Conservation (phyloP, 2,113 vertebrate species). For the Martes martes region DNA sequence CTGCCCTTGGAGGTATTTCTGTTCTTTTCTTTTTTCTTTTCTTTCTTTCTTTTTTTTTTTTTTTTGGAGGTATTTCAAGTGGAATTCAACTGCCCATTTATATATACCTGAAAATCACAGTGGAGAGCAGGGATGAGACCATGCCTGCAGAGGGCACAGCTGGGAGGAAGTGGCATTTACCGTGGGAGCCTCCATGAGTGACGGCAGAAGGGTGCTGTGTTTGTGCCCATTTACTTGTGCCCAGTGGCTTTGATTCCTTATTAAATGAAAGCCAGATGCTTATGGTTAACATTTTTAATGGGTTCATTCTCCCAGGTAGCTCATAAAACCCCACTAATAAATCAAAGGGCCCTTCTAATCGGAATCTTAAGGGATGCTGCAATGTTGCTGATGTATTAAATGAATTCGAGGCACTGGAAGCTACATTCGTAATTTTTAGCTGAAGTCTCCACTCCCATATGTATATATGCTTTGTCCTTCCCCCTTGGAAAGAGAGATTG, state of each 20-base stretch:
- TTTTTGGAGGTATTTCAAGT: not conserved
- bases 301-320: constrained; percentile 44
- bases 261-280: constrained; percentile 54
- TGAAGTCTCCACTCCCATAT: not conserved
- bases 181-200: not conserved
- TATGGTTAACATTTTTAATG: constrained; percentile 53
- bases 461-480: not conserved
- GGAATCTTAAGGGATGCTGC: not conserved
- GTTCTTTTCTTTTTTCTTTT: no score
- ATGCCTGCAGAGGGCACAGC: fast-evolving
- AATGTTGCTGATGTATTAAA: not conserved
- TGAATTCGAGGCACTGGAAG: constrained; percentile 16
- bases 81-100: not conserved
- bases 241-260: not conserved
- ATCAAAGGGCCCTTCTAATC: constrained; percentile 39
- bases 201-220: not conserved
- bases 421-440: not conserved
- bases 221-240: not conserved
- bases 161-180: fast-evolving
- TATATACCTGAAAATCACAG: not conserved
- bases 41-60: no score
- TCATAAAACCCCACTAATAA: constrained; percentile 59
- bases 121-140: not conserved
- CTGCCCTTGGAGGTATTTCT: not conserved
- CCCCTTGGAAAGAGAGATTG: not conserved